phyloP scores from a whole-genome alignment of 2,797 vertebrate species.

The Sebastes iracundus region DNA sequence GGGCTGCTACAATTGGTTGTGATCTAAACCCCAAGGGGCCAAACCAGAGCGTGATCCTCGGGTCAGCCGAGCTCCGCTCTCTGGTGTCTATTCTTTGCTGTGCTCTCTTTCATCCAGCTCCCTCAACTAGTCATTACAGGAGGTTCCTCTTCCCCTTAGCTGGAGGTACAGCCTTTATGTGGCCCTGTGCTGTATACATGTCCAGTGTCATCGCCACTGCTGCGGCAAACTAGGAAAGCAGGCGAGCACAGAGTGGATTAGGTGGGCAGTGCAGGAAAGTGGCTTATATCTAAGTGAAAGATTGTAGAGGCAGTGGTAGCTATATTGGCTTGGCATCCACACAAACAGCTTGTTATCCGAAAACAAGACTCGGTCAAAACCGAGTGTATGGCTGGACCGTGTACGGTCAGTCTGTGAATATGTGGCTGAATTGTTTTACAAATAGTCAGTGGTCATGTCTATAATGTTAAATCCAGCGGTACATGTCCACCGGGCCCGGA shows the following conservation, averaged over 20 bases:
- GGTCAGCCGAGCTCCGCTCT: slow-evolving; percentile 53
- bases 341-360: slow-evolving; percentile 24
- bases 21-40: slow-evolving; percentile 73
- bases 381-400: too few relatives aligned
- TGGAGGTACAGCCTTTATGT: slow-evolving; percentile 49
- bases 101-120: slow-evolving; percentile 64
- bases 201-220: slow-evolving; percentile 29
- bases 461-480: too few relatives aligned
- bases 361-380: neutral
- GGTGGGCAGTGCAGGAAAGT: slow-evolving; percentile 31
- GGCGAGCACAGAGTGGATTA: slow-evolving; percentile 50
- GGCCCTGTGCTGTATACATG: slow-evolving; percentile 37
- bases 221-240: slow-evolving; percentile 14
- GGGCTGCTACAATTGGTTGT: slow-evolving; percentile 73
- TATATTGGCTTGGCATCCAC: slow-evolving; percentile 11
- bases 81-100: slow-evolving; percentile 54
- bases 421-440: too few relatives aligned
- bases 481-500: too few relatives aligned
- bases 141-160: slow-evolving; percentile 54
- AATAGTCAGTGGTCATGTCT: too few relatives aligned
- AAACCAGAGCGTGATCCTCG: slow-evolving; percentile 65
- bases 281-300: slow-evolving; percentile 40
- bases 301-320: slow-evolving; percentile 11
- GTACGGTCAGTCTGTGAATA: too few relatives aligned
- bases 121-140: slow-evolving; percentile 73